These are phyloP conservation scores for Syngnathus floridae DNA, from an alignment of 2,113 vertebrate species.

Conservation along the genomic window DNA sequence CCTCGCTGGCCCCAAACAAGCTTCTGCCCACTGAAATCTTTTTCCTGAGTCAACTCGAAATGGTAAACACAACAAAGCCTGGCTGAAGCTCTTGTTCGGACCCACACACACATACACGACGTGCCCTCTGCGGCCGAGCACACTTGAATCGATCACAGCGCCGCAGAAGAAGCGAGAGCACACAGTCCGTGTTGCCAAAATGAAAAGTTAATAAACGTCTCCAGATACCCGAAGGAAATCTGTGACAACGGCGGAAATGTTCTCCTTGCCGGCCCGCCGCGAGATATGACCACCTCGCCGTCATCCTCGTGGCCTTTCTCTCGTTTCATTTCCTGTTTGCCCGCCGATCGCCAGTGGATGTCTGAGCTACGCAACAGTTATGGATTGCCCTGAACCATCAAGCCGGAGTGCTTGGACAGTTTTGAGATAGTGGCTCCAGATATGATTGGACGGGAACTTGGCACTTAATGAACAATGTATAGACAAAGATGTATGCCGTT, in stretches of 20 bases:
- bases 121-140: slow-evolving; percentile 25
- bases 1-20: slow-evolving; percentile 24
- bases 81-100: not conserved
- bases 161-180: slow-evolving; percentile 7
- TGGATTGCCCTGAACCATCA: not conserved
- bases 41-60: slow-evolving; percentile 5
- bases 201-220: slow-evolving; percentile 46
- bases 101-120: slow-evolving; percentile 5
- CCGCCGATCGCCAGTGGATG: slow-evolving; percentile 30
- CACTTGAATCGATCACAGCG: slow-evolving; percentile 37
- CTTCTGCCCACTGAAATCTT: slow-evolving; percentile 14
- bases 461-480: too few species aligned
- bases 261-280: slow-evolving; percentile 16
- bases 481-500: too few species aligned
- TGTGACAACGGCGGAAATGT: slow-evolving; percentile 22
- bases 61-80: slow-evolving; percentile 18
- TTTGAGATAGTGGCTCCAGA: too few species aligned
- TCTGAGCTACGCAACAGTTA: not conserved
- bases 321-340: slow-evolving; percentile 51
- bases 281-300: slow-evolving; percentile 11
- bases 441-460: too few species aligned
- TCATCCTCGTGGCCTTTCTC: slow-evolving; percentile 3
- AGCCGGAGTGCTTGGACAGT: not conserved
- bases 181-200: slow-evolving; percentile 25
- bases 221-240: slow-evolving; percentile 27